Percentiles rank a stretch among this genome's conserved stretches.
phyloP scores from a whole-genome alignment of 53 echinoderm and acorn worm genomes.

The Apostichopus leukothele region DNA sequence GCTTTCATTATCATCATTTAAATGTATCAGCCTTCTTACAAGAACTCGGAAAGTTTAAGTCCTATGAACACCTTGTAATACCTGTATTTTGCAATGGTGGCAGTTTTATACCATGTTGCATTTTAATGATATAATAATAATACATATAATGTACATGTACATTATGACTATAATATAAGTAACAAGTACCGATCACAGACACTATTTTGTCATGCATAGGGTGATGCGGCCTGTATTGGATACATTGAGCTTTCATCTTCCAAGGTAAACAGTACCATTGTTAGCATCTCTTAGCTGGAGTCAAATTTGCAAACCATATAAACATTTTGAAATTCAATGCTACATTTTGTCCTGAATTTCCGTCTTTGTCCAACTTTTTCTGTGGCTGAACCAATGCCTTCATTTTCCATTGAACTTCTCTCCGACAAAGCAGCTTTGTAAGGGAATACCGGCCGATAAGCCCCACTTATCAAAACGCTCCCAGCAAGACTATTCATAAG shows the following conservation, averaged over 20 bases:
- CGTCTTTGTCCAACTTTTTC: slow-evolving; percentile 1
- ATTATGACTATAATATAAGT: no score
- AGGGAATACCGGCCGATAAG: slow-evolving; percentile 20
- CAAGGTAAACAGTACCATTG: slow-evolving; percentile 15
- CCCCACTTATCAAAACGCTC: slow-evolving; percentile 36
- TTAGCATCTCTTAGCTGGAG: not conserved
- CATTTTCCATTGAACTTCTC: not conserved
- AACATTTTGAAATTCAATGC: slow-evolving; percentile 38
- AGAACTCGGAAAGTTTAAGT: no score
- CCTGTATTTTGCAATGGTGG: no score
- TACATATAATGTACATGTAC: no score
- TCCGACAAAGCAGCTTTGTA: slow-evolving; percentile 5
- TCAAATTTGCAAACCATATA: slow-evolving; percentile 25
- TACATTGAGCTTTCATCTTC: slow-evolving; percentile 6
- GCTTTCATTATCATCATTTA: no score
- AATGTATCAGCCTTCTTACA: no score
- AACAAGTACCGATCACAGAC: no score
- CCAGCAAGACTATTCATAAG: slow-evolving; percentile 12
- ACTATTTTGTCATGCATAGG: no score
- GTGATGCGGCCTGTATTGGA: not conserved
- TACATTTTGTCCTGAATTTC: not conserved
- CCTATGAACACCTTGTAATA: no score
- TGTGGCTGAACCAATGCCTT: slow-evolving; percentile 15
- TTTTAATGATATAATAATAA: no score
- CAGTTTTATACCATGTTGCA: no score